Evolutionary conservation across 1,140 invertebrate genomes (phyloP).

Genomic region (Mycetomoellerius zeteki): DNA sequence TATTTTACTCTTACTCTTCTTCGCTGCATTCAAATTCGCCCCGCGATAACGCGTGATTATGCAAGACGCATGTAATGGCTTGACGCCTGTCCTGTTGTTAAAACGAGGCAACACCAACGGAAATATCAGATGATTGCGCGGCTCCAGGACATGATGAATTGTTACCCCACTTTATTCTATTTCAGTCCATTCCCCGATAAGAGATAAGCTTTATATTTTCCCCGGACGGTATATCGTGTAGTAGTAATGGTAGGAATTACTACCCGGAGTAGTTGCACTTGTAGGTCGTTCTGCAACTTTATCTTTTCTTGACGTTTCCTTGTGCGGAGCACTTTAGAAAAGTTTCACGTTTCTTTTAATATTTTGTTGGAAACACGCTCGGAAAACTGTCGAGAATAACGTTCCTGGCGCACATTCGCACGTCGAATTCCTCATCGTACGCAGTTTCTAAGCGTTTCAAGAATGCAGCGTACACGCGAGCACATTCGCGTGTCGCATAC

Average conservation of each 20-base stretch:
- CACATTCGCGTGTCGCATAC: constrained; percentile 9
- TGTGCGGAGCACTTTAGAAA: constrained; percentile 25
- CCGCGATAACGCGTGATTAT: background rate
- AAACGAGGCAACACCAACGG: background rate
- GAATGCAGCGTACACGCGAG: background rate
- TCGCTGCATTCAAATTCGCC: background rate
- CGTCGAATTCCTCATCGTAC: constrained; percentile 25
- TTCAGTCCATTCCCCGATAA: constrained; percentile 43
- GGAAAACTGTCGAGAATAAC: constrained; percentile 24
- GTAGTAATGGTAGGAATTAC: constrained; percentile 46
- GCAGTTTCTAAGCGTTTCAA: background rate
- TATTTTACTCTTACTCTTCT: background rate
- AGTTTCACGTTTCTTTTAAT: constrained; percentile 53
- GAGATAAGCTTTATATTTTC: constrained; percentile 45
- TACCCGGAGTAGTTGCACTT: constrained; percentile 30
- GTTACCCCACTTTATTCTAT: constrained; percentile 46
- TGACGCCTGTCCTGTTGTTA: background rate
- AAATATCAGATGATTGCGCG: constrained; percentile 35
- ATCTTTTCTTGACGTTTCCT: constrained; percentile 42
- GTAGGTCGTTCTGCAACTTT: constrained; percentile 48
- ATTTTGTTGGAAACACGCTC: constrained; percentile 20
- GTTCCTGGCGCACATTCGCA: background rate
- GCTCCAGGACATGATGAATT: constrained; percentile 33
- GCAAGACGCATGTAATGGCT: background rate
- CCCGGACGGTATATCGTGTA: constrained; percentile 27